Base-by-base conservation (phyloP, 2,888 invertebrate species). In the Onchidella celtica region DNA sequence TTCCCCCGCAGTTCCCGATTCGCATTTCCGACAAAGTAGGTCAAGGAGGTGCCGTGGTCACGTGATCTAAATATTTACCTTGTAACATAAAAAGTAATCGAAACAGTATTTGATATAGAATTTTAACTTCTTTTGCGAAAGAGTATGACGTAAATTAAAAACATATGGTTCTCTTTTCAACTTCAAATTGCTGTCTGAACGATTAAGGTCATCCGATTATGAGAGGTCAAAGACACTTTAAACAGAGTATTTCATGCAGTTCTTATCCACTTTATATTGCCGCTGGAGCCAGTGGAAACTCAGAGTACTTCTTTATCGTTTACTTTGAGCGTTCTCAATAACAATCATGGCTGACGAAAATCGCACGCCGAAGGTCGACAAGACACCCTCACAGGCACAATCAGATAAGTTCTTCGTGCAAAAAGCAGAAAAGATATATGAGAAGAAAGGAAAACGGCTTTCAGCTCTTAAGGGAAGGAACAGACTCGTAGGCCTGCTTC, bases 381-480 rank as follows among this genome's bases (percentile, higher is more conserved):
- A 93, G 84, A 69, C 86, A 32, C 81, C 86, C 40, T 87, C 90
- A 69, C 87, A 94, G 29, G 88, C 87, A 36, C 88, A 90, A 69
- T 94, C 96, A 0, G 96, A 97, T 89, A 92, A 96, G 79, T 95
- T 96, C 93, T 97, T 96, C 90, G 96, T 98, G 95, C 96, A 95
- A 94, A 93, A 96, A 79, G 94, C 97, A 47, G 97, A 97, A 91
- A 94, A 95, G 85, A 95, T 96, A 84, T 97, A 97, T 92, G 90
- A 95, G 1, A 95, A 95, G 89, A 95, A 97, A 88, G 97, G 96
- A 1, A 92, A 94, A 73, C 96, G 95, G 90, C 91, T 97, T 57
- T 94, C 95, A 88, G 93, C 93, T 78, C 92, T 95, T 32, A 94
- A 96, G 69, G 95, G 94, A 90, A 95, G 94, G 86, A 97, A 97